Base-by-base conservation (phyloP, 2,888 invertebrate species). In the Nemoura dubitans region DNA sequence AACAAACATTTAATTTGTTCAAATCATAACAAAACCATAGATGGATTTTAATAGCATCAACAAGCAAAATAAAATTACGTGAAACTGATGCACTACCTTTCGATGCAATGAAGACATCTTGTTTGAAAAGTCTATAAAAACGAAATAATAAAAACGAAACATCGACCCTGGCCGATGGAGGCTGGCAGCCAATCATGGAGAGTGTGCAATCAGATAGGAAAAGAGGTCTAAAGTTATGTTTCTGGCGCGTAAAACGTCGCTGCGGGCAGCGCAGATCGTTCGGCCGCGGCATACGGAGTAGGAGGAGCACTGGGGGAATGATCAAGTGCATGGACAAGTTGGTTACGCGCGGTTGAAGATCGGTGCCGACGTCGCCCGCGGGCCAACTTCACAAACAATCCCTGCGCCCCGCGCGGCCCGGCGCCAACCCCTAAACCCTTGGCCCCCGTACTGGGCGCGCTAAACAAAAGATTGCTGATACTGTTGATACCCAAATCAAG, bases 401-500 rank as follows among this genome's bases (percentile, higher is more conserved):
- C 83, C 82, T 27, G 27, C 81, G 2, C 82, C 16, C 82, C 76
- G n/a, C 76, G 26, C 76, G 2, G n/a, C 76, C 5, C 76, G 5
- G n/a, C 76, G n/a, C n/a, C n/a, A n/a, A n/a, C n/a, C n/a, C n/a
- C n/a, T n/a, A n/a, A n/a, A n/a, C n/a, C n/a, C 76, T 36, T 36
- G 36, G 36, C 36, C 36, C 36, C 36, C 21, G n/a, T 25, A 16
- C n/a, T n/a, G 25, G 3, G n/a, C 76, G 5, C 76, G 26, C 78
- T 78, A 26, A 78, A 83, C 83, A 42, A 83, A 83, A 83, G 83
- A 83, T 26, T 83, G 83, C 43, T 42, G 83, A 83, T 83, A 83
- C 83, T 83, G 83, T 83, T 83, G 83, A 83, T 83, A 83, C 83
- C 42, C 83, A 43, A 83, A 83, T 83, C 83, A 83, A 83, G 83